Percentiles rank a stretch among this genome's conserved stretches.
Evolutionary conservation across 2,113 vertebrate genomes (phyloP).

Genomic region (Cygnus atratus): DNA sequence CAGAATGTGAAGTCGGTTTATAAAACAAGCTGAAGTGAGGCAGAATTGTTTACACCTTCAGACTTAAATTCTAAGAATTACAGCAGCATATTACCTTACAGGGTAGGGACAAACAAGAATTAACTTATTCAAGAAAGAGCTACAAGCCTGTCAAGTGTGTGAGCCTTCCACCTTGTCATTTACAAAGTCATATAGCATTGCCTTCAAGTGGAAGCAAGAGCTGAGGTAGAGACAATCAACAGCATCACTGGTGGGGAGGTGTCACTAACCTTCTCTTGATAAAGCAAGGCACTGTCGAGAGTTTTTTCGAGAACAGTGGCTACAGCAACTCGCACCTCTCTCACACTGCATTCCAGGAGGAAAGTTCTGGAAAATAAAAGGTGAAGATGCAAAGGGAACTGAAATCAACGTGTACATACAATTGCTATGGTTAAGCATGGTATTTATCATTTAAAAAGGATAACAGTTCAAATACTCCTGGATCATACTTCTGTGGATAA

Average conservation of each 20-base stretch:
- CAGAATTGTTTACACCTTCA: neutral
- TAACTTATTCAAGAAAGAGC: neutral
- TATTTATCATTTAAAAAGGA: neutral
- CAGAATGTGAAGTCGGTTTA: slow-evolving; percentile 29
- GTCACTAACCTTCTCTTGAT: slow-evolving; percentile 86
- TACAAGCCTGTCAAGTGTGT: neutral
- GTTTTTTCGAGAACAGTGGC: slow-evolving; percentile 97
- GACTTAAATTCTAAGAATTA: neutral
- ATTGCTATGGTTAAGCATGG: neutral
- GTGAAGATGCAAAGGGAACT: slow-evolving; percentile 28
- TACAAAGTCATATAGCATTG: neutral
- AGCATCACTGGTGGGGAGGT: neutral
- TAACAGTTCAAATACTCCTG: neutral
- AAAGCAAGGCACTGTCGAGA: slow-evolving; percentile 93
- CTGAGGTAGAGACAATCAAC: neutral
- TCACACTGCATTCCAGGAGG: slow-evolving; percentile 92
- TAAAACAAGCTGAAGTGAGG: slow-evolving; percentile 35
- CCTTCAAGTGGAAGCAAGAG: neutral
- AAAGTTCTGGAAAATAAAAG: slow-evolving; percentile 83
- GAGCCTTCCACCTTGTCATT: neutral
- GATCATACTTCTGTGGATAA: neutral
- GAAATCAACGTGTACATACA: neutral
- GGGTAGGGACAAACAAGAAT: neutral
- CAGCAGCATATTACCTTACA: neutral
- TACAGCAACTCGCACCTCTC: slow-evolving; percentile 92